Conservation (phyloP, 2,888 invertebrate genomes). For the Orchesellides sinensis region DNA sequence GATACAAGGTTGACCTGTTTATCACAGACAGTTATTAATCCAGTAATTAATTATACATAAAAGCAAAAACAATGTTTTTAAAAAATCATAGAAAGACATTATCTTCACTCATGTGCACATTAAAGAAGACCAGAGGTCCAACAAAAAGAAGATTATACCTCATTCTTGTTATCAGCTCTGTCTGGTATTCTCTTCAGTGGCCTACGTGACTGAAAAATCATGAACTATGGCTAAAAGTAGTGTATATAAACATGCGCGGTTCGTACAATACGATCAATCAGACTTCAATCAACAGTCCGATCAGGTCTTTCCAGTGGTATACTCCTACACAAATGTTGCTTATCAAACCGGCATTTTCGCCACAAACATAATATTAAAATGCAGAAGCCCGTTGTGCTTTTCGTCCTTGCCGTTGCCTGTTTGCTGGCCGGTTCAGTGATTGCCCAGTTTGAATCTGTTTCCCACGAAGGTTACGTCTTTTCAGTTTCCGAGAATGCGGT, state of each 20-base stretch:
- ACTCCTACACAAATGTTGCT: background rate
- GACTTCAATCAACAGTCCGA: background rate
- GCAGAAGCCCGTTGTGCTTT: constrained; percentile 11
- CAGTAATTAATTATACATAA: no score
- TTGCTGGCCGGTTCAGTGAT: background rate
- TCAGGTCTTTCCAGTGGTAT: background rate
- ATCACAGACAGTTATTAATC: no score
- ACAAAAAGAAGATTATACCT: no score
- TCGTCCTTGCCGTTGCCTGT: background rate
- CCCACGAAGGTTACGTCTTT: constrained; percentile 13
- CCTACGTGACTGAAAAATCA: background rate
- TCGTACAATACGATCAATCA: background rate
- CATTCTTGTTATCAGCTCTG: background rate
- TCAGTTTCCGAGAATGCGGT: constrained; percentile 40
- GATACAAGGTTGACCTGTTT: no score
- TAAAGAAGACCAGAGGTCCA: no score
- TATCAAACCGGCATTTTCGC: background rate
- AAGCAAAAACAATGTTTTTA: no score
- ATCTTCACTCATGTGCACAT: no score
- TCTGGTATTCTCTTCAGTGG: background rate
- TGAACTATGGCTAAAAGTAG: background rate
- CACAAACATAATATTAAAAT: background rate
- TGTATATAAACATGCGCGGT: constrained; percentile 1
- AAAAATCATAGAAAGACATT: no score
- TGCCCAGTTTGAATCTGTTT: constrained; percentile 31